Evolutionary conservation across 2,797 vertebrate genomes (phyloP).

Genomic region (Pantherophis alleghaniensis): DNA sequence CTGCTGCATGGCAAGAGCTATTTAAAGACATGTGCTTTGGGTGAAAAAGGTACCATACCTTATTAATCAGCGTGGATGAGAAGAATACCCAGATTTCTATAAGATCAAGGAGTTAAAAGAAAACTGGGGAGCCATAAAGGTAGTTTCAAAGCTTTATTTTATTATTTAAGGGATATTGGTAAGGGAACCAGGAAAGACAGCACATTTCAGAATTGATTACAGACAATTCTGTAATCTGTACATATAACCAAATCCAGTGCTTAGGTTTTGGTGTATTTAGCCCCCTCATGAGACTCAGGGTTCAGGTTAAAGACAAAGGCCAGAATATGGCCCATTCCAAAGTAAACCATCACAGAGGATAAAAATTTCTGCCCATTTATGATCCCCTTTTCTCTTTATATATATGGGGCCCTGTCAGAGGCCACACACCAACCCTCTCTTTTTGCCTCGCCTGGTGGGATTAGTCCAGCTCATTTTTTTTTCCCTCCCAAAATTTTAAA

Average conservation of each 20-base stretch:
- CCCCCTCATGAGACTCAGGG: background rate
- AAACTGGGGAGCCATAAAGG: background rate
- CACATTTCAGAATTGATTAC: background rate
- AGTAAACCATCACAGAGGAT: background rate
- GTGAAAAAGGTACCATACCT: background rate
- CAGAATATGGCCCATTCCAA: background rate
- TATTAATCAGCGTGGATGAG: background rate
- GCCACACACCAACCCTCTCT: background rate
- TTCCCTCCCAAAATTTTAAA: background rate
- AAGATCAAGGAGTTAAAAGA: background rate
- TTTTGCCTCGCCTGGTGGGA: background rate
- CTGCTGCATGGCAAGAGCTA: background rate
- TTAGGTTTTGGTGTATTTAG: background rate
- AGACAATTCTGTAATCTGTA: too few species aligned
- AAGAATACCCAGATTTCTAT: background rate
- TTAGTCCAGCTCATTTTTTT: too few species aligned
- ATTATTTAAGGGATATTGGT: background rate
- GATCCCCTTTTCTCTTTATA: background rate
- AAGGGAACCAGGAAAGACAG: background rate
- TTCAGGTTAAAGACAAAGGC: too few species aligned
- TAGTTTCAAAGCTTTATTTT: background rate
- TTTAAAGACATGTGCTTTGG: background rate
- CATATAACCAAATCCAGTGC: background rate
- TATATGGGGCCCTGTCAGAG: background rate
- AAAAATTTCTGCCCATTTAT: background rate